Conservation (phyloP, 1,140 invertebrate genomes). For the Bemisia tabaci region DNA sequence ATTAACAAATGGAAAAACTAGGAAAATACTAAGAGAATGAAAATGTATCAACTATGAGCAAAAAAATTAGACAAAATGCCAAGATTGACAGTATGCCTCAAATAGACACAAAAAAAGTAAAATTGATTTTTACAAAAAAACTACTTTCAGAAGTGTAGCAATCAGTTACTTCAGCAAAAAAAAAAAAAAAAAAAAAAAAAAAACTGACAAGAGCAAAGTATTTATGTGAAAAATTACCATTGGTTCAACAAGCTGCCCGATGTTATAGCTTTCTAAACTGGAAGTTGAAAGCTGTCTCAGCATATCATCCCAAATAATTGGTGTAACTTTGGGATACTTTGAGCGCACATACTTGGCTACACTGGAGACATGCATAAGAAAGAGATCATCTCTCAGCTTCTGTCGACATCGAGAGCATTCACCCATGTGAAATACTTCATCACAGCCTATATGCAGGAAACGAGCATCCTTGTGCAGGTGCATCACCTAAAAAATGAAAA, state of each 20-base stretch:
- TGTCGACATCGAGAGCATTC: slow-evolving; percentile 57
- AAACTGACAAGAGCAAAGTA: no score
- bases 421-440: slow-evolving; percentile 73
- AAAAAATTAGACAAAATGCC: no score
- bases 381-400: slow-evolving; percentile 38
- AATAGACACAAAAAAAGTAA: no score
- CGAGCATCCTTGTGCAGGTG: slow-evolving; percentile 43
- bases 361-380: slow-evolving; percentile 52
- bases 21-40: no score
- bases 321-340: slow-evolving; percentile 45
- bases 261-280: slow-evolving; percentile 47
- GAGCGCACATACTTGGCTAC: slow-evolving; percentile 46
- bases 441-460: slow-evolving; percentile 64
- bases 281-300: slow-evolving; percentile 54
- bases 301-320: slow-evolving; percentile 96
- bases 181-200: no score
- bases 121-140: neutral
- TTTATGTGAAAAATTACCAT: slow-evolving; percentile 40
- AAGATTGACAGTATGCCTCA: no score
- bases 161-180: neutral
- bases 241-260: slow-evolving; percentile 62
- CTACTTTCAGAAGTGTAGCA: neutral
- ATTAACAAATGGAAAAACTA: no score
- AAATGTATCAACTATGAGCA: no score
- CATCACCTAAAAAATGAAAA: slow-evolving; percentile 41